Evolutionary conservation across 2,113 vertebrate genomes (phyloP).

Genomic region (Suricata suricatta): DNA sequence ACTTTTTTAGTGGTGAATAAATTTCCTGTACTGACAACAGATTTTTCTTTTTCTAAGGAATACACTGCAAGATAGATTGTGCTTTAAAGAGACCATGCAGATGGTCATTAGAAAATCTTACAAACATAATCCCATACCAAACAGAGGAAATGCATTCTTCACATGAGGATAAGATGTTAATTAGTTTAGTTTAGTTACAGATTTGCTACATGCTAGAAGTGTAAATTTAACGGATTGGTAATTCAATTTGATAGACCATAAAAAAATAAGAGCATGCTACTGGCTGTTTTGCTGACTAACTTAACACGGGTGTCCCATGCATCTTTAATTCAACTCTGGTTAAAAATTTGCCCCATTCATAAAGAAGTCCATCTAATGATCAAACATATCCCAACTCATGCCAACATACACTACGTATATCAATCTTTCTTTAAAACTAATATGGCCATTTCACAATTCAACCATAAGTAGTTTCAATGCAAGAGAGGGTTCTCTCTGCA

Average conservation of each 20-base stretch:
- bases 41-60: conserved; percentile 65
- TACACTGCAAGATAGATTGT: conserved; percentile 64
- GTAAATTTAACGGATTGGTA: conserved; percentile 80
- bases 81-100: conserved; percentile 68
- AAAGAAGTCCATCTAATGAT: conserved; percentile 62
- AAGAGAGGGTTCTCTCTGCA: background rate
- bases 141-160: conserved; percentile 68
- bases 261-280: conserved; percentile 77
- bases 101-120: conserved; percentile 71
- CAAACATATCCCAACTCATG: conserved; percentile 58
- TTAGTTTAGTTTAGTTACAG: conserved; percentile 82
- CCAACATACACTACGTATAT: background rate
- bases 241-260: conserved; percentile 82
- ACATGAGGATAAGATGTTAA: conserved; percentile 80
- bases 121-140: conserved; percentile 72
- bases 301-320: conserved; percentile 61
- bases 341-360: conserved; percentile 72
- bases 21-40: conserved; percentile 53
- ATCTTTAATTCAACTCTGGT: conserved; percentile 78
- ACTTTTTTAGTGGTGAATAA: conserved; percentile 68
- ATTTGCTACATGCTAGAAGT: conserved; percentile 73
- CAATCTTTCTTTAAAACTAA: conserved; percentile 3
- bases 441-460: background rate
- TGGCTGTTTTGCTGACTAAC: conserved; percentile 82
- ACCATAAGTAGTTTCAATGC: background rate